Evolutionary conservation across 2,113 vertebrate species (phyloP).

Genomic region (Hippocampus mohnikei): DNA sequence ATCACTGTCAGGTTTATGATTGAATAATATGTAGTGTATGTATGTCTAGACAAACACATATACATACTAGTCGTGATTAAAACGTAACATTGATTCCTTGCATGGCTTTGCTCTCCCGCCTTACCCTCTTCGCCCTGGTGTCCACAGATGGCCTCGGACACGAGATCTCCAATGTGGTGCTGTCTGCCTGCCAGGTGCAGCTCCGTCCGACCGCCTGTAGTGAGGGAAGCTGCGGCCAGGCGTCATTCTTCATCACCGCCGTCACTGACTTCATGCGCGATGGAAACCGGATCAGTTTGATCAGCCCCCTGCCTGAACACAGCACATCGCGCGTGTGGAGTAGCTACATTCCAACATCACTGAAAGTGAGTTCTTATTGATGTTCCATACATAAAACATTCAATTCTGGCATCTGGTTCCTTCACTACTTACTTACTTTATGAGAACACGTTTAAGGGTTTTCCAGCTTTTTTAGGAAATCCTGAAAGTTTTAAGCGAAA

Average conservation of each 20-base stretch:
- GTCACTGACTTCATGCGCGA: constrained; percentile 75
- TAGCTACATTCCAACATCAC: constrained; percentile 55
- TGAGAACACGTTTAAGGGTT: not conserved
- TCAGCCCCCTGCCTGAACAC: constrained; percentile 37
- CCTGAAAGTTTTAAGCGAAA: not conserved
- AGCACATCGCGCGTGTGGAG: constrained; percentile 67
- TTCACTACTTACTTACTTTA: not conserved
- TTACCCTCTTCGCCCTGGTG: constrained; percentile 14
- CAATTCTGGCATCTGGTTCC: not conserved
- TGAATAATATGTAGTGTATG: too few species aligned
- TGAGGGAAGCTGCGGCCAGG: constrained; percentile 59
- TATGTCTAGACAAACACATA: too few species aligned
- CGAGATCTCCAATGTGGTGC: constrained; percentile 60
- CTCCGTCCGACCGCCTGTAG: constrained; percentile 58
- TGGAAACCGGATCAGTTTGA: constrained; percentile 56
- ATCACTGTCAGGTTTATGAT: not conserved
- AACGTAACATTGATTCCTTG: not conserved
- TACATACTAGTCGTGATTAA: too few species aligned
- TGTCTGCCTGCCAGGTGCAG: constrained; percentile 74
- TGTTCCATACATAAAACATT: not conserved
- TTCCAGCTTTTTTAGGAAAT: not conserved
- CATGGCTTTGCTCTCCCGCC: constrained; percentile 5
- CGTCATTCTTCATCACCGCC: constrained; percentile 63
- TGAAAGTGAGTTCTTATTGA: constrained; percentile 60
- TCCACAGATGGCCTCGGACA: constrained; percentile 58